Evolutionary conservation across 1,140 invertebrate genomes (phyloP).

Genomic region (Zaprionus ornatus): DNA sequence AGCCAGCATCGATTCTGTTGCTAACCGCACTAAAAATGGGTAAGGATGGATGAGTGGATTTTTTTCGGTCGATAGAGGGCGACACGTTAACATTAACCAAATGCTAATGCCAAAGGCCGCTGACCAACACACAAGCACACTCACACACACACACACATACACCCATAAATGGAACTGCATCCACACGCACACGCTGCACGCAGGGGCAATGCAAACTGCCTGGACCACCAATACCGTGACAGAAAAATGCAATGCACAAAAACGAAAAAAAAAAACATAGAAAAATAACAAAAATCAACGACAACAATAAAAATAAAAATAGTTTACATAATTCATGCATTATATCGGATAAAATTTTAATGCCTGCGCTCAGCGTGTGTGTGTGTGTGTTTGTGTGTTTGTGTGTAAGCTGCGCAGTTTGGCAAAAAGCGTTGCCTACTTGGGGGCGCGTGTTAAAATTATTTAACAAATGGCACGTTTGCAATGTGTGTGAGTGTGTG

Average conservation of each 20-base stretch:
- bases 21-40: constrained; percentile 66
- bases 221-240: constrained; percentile 61
- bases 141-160: background rate
- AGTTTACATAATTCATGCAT: constrained; percentile 81
- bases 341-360: constrained; percentile 81
- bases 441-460: constrained; percentile 70
- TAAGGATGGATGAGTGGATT: constrained; percentile 37
- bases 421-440: constrained; percentile 65
- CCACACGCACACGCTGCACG: constrained; percentile 7
- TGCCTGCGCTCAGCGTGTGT: constrained; percentile 37
- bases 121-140: constrained; percentile 29
- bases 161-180: constrained; percentile 5
- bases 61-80: constrained; percentile 55
- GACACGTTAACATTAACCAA: constrained; percentile 76
- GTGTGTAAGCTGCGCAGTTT: constrained; percentile 36
- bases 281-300: constrained; percentile 56
- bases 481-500: constrained; percentile 61
- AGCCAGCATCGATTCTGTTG: constrained; percentile 44
- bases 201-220: constrained; percentile 41
- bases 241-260: constrained; percentile 45
- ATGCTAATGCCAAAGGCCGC: constrained; percentile 74
- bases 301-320: constrained; percentile 76
- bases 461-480: constrained; percentile 77
- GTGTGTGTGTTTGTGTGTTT: constrained; percentile 5
- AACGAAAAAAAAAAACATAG: constrained; percentile 25